Evolutionary conservation across 2,797 vertebrate genomes (phyloP).

Genomic region (Typhlichthys eigenmanni): DNA sequence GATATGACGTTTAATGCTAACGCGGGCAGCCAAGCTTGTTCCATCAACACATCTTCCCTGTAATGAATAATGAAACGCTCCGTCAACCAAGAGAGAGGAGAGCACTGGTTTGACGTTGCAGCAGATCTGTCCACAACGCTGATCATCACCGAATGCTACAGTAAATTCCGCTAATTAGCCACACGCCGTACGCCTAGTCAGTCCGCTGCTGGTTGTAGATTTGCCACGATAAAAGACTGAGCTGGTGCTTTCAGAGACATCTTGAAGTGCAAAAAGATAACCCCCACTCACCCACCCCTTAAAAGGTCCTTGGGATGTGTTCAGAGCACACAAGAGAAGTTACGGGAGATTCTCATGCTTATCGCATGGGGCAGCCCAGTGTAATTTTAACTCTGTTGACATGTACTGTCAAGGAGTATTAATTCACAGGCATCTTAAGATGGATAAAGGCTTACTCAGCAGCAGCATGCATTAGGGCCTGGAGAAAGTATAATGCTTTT

Average conservation of each 20-base stretch:
- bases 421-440: slow-evolving; percentile 73
- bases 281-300: slow-evolving; percentile 20
- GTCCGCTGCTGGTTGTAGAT: slow-evolving; percentile 66
- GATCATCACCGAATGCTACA: slow-evolving; percentile 66
- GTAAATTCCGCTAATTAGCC: slow-evolving; percentile 81
- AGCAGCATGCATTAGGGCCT: slow-evolving; percentile 69
- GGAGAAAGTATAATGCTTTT: slow-evolving; percentile 65
- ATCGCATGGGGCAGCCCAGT: slow-evolving; percentile 72
- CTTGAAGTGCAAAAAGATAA: slow-evolving; percentile 61
- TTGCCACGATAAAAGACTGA: slow-evolving; percentile 60
- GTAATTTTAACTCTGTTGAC: slow-evolving; percentile 86
- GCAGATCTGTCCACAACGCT: slow-evolving; percentile 78
- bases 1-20: slow-evolving; percentile 50
- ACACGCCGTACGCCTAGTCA: slow-evolving; percentile 54
- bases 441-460: slow-evolving; percentile 80
- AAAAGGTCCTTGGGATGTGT: slow-evolving; percentile 65
- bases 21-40: slow-evolving; percentile 56
- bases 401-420: slow-evolving; percentile 85
- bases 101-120: slow-evolving; percentile 63
- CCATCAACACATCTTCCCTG: slow-evolving; percentile 52
- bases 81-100: slow-evolving; percentile 62
- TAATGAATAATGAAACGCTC: slow-evolving; percentile 69
- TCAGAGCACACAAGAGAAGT: slow-evolving; percentile 76
- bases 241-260: slow-evolving; percentile 73
- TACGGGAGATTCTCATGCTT: slow-evolving; percentile 77